Base-by-base conservation (phyloP, 2,113 vertebrate species). In the Microcebus lehilahytsara region DNA sequence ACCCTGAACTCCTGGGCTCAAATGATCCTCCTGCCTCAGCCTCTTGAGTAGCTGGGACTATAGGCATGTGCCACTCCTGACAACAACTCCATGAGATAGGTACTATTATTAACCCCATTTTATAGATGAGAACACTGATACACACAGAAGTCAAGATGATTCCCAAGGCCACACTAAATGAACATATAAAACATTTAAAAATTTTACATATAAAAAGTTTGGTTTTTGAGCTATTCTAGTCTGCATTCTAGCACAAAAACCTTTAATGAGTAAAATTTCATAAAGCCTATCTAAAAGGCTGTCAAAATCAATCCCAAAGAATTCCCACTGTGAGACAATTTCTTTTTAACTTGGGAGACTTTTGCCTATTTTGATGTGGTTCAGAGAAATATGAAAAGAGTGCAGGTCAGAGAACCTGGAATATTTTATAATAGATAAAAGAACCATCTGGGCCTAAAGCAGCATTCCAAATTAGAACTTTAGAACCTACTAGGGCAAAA, bases 201-300 rank as follows among this genome's bases (percentile, higher is more conserved):
- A 30, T 64, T 64, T 66, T 51, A 60, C 9, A 67, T 13, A 3
- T 27, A 86, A 71, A 64, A 95, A 40, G 64, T 69, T 80, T 58
- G 16, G 16, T 74, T 56, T 91, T 62, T 93, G n/a, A 89, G 37
- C 64, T 42, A 93, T 34, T 94, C 32, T 80, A 75, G 60, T 89
- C 74, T 85, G 22, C n/a, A 86, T 49, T 80, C n/a, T 64, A 49
- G 83, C 32, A 89, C 23, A 96, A 30, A 75, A 64, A 93, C 74
- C 40, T 91, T 79, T 66, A 93, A 78, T 72, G 56, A 72, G 23
- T 69, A 56, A 86, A 71, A 84, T 66, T 93, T 79, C 75, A 96
- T 11, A 69, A 85, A 75, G 32, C 19, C 42, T 40, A 83, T 96
- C 62, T 81, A 84, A 88, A 93, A 84, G 37, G 23, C 12, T 86